A percentile compares a stretch with the other conserved stretches of the same genome.
Evolutionary conservation across 2,113 vertebrate genomes (phyloP).

Genomic region (Vicugna pacos): DNA sequence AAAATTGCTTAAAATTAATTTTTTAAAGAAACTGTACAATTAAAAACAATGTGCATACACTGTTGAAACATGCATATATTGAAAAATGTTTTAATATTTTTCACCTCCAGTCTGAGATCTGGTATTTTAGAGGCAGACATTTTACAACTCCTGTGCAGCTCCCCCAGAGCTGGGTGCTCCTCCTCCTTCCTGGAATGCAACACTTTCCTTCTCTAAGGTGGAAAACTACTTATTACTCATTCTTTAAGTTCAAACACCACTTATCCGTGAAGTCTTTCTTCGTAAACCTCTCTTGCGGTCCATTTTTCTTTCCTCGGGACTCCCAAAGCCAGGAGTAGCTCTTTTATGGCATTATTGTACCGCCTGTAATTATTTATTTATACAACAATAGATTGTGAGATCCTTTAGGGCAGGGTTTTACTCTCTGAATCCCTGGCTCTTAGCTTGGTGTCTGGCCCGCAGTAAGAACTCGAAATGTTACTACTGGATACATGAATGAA

Average conservation of each 20-base stretch:
- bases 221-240: not conserved
- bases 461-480: not conserved
- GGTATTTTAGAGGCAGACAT: not conserved
- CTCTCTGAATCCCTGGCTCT: not conserved
- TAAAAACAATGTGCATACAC: not conserved
- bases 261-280: not conserved
- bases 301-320: not conserved
- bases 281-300: not conserved
- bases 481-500: not conserved
- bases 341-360: not conserved
- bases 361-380: not conserved
- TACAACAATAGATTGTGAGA: not conserved
- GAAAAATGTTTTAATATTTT: not conserved
- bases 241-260: not conserved
- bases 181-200: not conserved
- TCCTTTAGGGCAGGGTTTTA: not conserved
- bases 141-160: not conserved
- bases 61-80: not conserved
- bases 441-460: not conserved
- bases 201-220: not conserved
- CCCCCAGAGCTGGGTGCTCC: not conserved
- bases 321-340: not conserved
- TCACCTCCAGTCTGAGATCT: not conserved
- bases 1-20: not conserved
- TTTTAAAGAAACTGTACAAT: not conserved